A percentile compares a stretch with the other conserved stretches of the same genome.
These are phyloP conservation scores for Harpagoxenus sublaevis DNA, from an alignment of 2,888 invertebrate genomes.

Conservation along the genomic window DNA sequence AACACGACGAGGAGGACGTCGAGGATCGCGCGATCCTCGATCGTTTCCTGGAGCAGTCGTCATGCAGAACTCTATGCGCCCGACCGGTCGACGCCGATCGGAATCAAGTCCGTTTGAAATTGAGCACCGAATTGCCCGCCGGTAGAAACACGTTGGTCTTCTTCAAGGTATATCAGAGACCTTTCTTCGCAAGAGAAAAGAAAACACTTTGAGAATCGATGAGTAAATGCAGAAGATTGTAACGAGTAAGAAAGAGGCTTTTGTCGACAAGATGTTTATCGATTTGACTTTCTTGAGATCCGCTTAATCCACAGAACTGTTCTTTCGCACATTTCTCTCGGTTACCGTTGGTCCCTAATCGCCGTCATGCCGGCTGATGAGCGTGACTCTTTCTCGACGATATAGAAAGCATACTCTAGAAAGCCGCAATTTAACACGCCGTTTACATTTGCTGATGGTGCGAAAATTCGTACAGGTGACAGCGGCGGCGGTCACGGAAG, in stretches of 20 bases:
- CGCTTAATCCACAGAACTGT: neutral
- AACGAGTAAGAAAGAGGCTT: neutral
- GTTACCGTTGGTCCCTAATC: neutral
- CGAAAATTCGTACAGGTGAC: constrained; percentile 70
- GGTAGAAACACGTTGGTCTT: constrained; percentile 82
- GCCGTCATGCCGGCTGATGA: neutral
- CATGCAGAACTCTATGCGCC: constrained; percentile 81
- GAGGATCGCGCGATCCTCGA: constrained; percentile 75
- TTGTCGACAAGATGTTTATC: too few relatives aligned
- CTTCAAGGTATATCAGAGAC: constrained; percentile 80
- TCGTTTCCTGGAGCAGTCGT: constrained; percentile 80
- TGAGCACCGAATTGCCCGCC: constrained; percentile 77
- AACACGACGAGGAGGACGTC: constrained; percentile 57
- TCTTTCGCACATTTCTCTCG: neutral
- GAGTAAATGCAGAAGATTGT: neutral
- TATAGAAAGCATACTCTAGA: constrained; percentile 43
- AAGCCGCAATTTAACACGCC: neutral
- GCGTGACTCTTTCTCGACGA: neutral
- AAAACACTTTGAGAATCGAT: neutral
- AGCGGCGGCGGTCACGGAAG: constrained; percentile 78
- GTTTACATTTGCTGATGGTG: constrained; percentile 20
- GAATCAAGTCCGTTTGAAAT: constrained; percentile 69
- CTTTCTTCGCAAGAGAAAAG: neutral
- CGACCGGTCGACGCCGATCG: constrained; percentile 65
- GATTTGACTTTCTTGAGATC: neutral